phyloP scores from a whole-genome alignment of 2,888 invertebrate genomes.

The Darwinula stevensoni region DNA sequence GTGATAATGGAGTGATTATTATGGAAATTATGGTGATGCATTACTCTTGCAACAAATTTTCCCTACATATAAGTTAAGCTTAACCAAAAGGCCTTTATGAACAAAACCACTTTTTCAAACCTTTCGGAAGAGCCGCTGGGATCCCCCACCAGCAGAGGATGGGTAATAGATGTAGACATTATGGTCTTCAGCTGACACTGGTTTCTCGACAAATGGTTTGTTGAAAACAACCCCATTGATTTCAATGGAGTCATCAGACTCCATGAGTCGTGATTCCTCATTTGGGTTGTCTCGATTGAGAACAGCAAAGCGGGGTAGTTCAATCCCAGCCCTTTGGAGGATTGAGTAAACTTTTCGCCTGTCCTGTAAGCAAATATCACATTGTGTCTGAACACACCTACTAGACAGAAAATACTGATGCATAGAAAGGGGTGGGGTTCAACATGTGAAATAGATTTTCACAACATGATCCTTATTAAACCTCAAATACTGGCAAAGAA shows the following conservation, averaged over 20 bases:
- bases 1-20: too few species aligned
- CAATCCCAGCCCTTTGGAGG: slow-evolving; percentile 72
- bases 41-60: too few species aligned
- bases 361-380: slow-evolving; percentile 28
- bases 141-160: slow-evolving; percentile 84
- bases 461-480: too few species aligned
- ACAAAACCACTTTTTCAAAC: too few species aligned
- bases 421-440: too few species aligned
- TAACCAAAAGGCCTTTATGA: too few species aligned
- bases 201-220: slow-evolving; percentile 98
- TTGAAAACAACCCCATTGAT: slow-evolving; percentile 82
- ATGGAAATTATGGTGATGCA: too few species aligned
- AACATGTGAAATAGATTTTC: neutral
- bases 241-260: slow-evolving; percentile 89
- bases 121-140: slow-evolving; percentile 89
- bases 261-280: slow-evolving; percentile 29
- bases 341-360: slow-evolving; percentile 81
- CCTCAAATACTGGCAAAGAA: too few species aligned
- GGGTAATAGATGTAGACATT: slow-evolving; percentile 99
- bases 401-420: too few species aligned
- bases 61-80: too few species aligned
- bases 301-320: slow-evolving; percentile 90
- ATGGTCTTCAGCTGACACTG: slow-evolving; percentile 96
- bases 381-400: too few species aligned
- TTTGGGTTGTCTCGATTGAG: slow-evolving; percentile 46